Conservation (phyloP, 2,113 vertebrate species). For the Bostrychus sinensis region DNA sequence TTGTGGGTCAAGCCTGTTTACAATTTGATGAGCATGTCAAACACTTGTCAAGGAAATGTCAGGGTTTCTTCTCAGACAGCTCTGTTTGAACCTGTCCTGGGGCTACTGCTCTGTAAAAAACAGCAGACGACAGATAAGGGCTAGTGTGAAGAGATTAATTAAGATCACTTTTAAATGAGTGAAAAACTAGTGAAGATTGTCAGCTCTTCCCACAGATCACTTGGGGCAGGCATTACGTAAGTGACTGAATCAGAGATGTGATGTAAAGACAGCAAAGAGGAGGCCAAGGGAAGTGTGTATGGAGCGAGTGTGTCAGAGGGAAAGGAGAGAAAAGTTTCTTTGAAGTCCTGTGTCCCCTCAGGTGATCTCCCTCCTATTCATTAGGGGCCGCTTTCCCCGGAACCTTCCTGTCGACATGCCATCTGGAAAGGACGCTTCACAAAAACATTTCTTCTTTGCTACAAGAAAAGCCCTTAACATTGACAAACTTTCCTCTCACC, state of each 20-base stretch:
- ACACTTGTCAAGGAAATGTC: slow-evolving; percentile 25
- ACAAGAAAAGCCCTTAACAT: slow-evolving; percentile 2
- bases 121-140: neutral
- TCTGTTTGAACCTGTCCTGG: slow-evolving; percentile 57
- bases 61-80: slow-evolving; percentile 26
- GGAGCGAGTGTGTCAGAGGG: slow-evolving; percentile 34
- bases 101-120: slow-evolving; percentile 31
- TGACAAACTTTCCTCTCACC: slow-evolving; percentile 10
- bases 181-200: slow-evolving; percentile 7
- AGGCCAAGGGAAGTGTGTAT: slow-evolving; percentile 13
- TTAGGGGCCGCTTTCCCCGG: slow-evolving; percentile 68
- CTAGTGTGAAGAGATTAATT: slow-evolving; percentile 35
- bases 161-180: slow-evolving; percentile 29
- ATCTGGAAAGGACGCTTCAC: slow-evolving; percentile 66
- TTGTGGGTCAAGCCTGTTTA: slow-evolving; percentile 50
- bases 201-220: slow-evolving; percentile 27
- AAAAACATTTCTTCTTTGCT: slow-evolving; percentile 36
- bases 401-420: slow-evolving; percentile 64
- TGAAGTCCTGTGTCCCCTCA: slow-evolving; percentile 75
- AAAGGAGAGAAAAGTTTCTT: slow-evolving; percentile 59
- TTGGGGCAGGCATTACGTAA: slow-evolving; percentile 33
- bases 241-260: slow-evolving; percentile 26
- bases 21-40: slow-evolving; percentile 21
- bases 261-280: slow-evolving; percentile 21
- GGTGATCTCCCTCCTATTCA: slow-evolving; percentile 78